Evolutionary conservation across 1,140 invertebrate genomes (phyloP), one percentile per base, ranked within the genome.

Genomic region (Drosophila kanapiae): DNA sequence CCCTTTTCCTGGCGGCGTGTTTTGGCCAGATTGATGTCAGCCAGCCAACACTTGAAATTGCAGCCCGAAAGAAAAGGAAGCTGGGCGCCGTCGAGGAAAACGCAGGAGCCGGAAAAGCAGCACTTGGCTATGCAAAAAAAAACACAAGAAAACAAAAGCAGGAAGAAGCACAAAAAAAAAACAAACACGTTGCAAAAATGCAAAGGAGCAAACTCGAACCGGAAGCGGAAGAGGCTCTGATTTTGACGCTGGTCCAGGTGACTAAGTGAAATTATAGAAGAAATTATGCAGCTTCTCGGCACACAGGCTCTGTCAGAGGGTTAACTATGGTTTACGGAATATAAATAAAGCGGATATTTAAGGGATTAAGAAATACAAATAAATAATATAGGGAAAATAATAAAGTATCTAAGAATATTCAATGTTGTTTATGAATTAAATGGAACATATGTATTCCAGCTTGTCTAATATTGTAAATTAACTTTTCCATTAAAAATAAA

Each of bases 11-110:
- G 23, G 58, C 67, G 27, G 49, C 78, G 58, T 79, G 81, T 64
- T 75, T 75, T 75, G 80, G 67, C 59, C 82, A 86, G 78, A 82
- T 86, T 86, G 82, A 85, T 85, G 82, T 78, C 82, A 85, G 78
- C 47, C 75, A 76, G 82, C 75, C 78, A 81, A 70, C 82, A 85
- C 82, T 85, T 78, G 82, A 86, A 82, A 82, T 82, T 82, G 78
- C 82, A 86, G 78, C 74, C 59, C 18, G 38, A 58, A 77, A 23
- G 23, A 76, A 51, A 47, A 35, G 47, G 47, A 47, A 33, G 60
- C 58, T 48, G 58, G 18, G 27, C 27, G 37, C 13, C 47, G 47
- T n/a, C 48, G 16, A 37, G 33, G 33, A 35, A 23, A 61, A 64
- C 29, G 18, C 31, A 38, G 27, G 10, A 57, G 63, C 60, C 35